Conservation (phyloP, 1,140 invertebrate species). For the Aphelenchoides fujianensis region DNA sequence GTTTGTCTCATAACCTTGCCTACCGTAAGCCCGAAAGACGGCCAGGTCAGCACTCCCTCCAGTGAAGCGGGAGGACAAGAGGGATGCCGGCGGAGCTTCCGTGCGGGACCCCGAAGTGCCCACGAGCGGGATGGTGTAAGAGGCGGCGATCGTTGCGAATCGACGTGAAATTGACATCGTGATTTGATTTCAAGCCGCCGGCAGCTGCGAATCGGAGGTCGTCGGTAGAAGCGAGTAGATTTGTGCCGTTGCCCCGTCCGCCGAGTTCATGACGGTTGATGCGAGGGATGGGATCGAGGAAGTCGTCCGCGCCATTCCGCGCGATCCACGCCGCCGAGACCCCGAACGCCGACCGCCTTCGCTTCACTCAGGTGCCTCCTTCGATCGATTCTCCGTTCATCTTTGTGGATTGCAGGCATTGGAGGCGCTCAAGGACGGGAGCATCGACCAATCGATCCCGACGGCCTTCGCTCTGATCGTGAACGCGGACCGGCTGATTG, state of each 20-base stretch:
- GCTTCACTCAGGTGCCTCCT: conserved; percentile 36
- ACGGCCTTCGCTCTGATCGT: conserved; percentile 34
- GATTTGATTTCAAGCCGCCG: neutral
- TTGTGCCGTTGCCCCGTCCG: too few species aligned
- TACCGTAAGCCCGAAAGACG: too few species aligned
- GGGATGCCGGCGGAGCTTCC: neutral
- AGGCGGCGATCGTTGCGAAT: neutral
- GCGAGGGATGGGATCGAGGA: conserved; percentile 25
- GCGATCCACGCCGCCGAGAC: conserved; percentile 43
- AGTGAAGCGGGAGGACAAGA: too few species aligned
- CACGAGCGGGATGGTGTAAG: neutral
- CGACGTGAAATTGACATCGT: neutral
- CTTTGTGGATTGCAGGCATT: conserved; percentile 31
- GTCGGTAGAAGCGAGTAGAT: too few species aligned
- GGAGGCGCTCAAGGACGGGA: conserved; percentile 35
- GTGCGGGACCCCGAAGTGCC: neutral
- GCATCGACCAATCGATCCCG: conserved; percentile 29
- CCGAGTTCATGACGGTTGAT: conserved; percentile 25
- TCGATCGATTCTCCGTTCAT: neutral
- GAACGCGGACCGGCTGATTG: conserved; percentile 21
- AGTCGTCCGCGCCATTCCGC: conserved; percentile 35
- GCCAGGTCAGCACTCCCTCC: too few species aligned
- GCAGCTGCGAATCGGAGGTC: neutral
- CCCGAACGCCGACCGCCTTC: conserved; percentile 29
- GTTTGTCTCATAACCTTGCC: too few species aligned